Evolutionary conservation across 1,140 invertebrate species (phyloP).

Genomic region (Drosophila navojoa): DNA sequence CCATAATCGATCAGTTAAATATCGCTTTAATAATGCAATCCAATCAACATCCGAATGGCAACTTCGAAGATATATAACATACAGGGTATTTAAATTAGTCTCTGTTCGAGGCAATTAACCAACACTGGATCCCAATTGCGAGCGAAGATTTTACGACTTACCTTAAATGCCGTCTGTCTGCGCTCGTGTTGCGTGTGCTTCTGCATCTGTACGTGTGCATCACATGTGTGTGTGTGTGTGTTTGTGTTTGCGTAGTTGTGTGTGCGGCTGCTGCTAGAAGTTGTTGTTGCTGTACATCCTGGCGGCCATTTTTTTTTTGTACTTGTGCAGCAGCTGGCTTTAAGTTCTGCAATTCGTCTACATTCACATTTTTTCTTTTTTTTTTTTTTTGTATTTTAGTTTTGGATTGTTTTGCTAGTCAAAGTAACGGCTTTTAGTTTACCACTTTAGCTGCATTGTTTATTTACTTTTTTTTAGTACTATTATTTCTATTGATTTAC

Average conservation of each 20-base stretch:
- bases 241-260: constrained; percentile 20
- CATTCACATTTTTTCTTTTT: constrained; percentile 57
- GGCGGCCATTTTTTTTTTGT: constrained; percentile 69
- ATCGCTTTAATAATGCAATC: no score
- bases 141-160: constrained; percentile 61
- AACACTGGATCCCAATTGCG: constrained; percentile 3
- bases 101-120: neutral
- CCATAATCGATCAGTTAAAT: no score
- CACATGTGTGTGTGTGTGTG: constrained; percentile 26
- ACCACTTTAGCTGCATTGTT: constrained; percentile 63
- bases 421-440: constrained; percentile 42
- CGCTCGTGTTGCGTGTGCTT: constrained; percentile 13
- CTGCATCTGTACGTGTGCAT: constrained; percentile 29
- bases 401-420: constrained; percentile 25
- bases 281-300: constrained; percentile 55
- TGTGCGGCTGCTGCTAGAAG: constrained; percentile 46
- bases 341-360: constrained; percentile 37
- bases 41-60: no score
- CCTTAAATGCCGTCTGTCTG: constrained; percentile 57
- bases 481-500: constrained; percentile 59
- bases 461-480: constrained; percentile 36
- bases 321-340: constrained; percentile 43
- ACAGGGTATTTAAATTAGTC: neutral
- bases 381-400: constrained; percentile 25
- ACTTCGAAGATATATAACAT: neutral